phyloP scores from a whole-genome alignment of 2,888 invertebrate species.

The Ceramica pisi region DNA sequence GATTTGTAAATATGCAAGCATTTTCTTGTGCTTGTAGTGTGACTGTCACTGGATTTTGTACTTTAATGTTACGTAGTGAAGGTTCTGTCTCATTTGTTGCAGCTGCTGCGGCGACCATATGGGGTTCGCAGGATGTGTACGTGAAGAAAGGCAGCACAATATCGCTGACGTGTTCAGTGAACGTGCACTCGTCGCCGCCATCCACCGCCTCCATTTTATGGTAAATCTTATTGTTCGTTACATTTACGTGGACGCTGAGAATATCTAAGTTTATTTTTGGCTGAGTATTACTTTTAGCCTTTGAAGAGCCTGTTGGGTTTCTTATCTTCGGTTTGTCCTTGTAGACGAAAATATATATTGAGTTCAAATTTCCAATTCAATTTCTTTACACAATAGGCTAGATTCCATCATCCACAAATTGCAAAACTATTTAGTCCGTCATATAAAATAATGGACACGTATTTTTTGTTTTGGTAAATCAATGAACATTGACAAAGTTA shows the following conservation, averaged over 20 bases:
- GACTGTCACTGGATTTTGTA: slow-evolving; percentile 22
- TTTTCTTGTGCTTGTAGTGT: slow-evolving; percentile 46
- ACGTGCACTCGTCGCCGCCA: slow-evolving; percentile 95
- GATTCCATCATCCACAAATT: too few species aligned
- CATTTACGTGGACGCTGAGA: slow-evolving; percentile 32
- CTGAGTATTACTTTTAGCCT: slow-evolving; percentile 21
- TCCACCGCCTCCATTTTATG: slow-evolving; percentile 93
- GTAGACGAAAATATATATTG: not conserved
- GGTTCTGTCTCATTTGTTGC: slow-evolving; percentile 83
- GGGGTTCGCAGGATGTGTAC: slow-evolving; percentile 96
- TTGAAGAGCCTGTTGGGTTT: not conserved
- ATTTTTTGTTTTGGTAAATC: too few species aligned
- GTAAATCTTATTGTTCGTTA: slow-evolving; percentile 83
- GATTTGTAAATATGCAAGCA: slow-evolving; percentile 68
- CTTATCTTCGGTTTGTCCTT: slow-evolving; percentile 1
- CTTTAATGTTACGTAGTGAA: slow-evolving; percentile 61
- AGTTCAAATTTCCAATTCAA: too few species aligned
- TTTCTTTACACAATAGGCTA: too few species aligned
- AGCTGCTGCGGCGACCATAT: slow-evolving; percentile 97
- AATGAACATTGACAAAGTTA: too few species aligned
- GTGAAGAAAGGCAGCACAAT: slow-evolving; percentile 98
- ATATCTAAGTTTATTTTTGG: slow-evolving; percentile 40
- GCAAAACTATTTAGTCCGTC: too few species aligned
- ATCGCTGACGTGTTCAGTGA: slow-evolving; percentile 96
- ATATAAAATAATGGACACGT: too few species aligned